Conservation (phyloP, 2,888 invertebrate species). For the Agelastica alni region DNA sequence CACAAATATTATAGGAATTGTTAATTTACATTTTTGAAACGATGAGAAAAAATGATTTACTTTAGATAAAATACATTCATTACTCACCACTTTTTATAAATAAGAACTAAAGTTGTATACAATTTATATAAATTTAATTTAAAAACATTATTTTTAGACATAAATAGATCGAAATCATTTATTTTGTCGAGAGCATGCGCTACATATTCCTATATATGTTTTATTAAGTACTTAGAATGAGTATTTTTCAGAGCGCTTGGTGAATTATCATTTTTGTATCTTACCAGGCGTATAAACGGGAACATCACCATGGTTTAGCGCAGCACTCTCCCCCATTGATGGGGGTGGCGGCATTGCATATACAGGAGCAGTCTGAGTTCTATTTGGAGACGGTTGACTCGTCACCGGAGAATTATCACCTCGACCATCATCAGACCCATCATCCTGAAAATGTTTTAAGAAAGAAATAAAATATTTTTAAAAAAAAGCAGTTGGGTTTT, state of each 20-base stretch:
- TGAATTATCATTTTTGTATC: neutral
- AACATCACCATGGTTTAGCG: conserved; percentile 64
- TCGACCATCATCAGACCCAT: conserved; percentile 50
- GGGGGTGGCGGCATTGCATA: conserved; percentile 63
- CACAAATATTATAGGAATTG: too few species aligned
- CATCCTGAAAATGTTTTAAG: conserved; percentile 55
- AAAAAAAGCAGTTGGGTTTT: too few species aligned
- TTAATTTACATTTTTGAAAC: too few species aligned
- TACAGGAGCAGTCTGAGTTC: conserved; percentile 60
- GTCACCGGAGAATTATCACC: conserved; percentile 57
- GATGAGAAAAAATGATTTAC: too few species aligned
- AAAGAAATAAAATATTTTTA: too few species aligned
- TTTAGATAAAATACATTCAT: too few species aligned
- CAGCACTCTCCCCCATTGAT: conserved; percentile 70
- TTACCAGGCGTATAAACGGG: conserved; percentile 60
- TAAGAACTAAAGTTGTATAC: neutral
- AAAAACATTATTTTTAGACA: neutral
- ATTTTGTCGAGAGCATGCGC: too few species aligned
- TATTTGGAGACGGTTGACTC: conserved; percentile 57
- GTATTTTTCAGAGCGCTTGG: neutral
- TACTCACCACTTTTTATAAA: too few species aligned
- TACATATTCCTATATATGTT: too few species aligned
- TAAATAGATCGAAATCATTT: too few species aligned
- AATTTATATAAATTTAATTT: neutral
- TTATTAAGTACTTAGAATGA: neutral